Evolutionary conservation across 2,888 invertebrate species (phyloP), one percentile per base, ranked within the genome.

Genomic region (Drosophila tanythrix): DNA sequence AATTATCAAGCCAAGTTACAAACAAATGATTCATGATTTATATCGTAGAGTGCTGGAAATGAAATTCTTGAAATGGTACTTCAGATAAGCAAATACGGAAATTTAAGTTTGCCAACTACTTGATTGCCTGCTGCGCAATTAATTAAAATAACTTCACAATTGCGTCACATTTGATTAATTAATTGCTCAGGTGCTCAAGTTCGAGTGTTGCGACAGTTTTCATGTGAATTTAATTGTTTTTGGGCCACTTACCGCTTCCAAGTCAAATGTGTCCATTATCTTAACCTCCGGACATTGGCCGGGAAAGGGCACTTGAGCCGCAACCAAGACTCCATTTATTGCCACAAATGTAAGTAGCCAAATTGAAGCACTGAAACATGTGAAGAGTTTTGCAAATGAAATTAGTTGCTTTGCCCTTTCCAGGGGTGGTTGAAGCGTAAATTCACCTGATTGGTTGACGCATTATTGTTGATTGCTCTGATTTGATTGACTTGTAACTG

Each of bases 241-340:
- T 33, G 43, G 3, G 13, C 18, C 35, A 84, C 89, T 90, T 77
- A 92, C 94, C 93, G 94, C 73, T 91, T 93, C 38, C 48, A 94
- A 91, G 65, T 95, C 94, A 82, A 96, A 96, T 77, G 95, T 93
- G 2, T 94, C 90, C 93, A 95, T 94, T 3, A 95, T 94, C 59
- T 94, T 93, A 0, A 96, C 94, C 21, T 94, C 93, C 0, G 96
- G 96, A 82, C 96, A 96, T 0, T 92, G 87, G 3, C 95, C 95
- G 1, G 95, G 93, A 80, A 95, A 94, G 1, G 96, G 94, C 15
- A 96, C 94, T 90, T 96, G 96, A 0, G 95, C 84, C 7, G 55
- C 35, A 8, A 71, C 82, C 62, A 76, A 53, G 64, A 74, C 56
- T 60, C 70, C 83, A 63, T 59, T 72, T 10, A 69, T 29, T 8